Conservation (phyloP, 2,113 vertebrate species). For the Apteryx owenii region DNA sequence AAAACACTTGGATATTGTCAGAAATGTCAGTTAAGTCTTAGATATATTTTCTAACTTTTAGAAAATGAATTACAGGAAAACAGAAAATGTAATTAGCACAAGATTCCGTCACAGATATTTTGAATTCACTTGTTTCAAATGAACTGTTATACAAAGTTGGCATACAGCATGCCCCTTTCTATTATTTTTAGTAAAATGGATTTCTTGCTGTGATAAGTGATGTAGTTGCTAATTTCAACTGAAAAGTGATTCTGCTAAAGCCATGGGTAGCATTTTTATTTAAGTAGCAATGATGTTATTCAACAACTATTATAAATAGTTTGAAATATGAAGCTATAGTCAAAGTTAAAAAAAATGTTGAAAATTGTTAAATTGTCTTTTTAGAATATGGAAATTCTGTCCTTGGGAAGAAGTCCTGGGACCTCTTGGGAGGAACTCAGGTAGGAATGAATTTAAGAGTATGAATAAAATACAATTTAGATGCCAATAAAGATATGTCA, state of each 20-base stretch:
- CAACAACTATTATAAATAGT: slow-evolving; percentile 25
- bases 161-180: slow-evolving; percentile 55
- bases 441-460: not conserved
- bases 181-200: slow-evolving; percentile 77
- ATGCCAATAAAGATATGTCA: not conserved
- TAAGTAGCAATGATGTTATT: slow-evolving; percentile 54
- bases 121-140: slow-evolving; percentile 72
- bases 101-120: slow-evolving; percentile 44
- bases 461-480: not conserved
- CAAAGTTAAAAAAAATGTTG: not conserved
- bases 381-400: not conserved
- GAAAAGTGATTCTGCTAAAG: slow-evolving; percentile 70
- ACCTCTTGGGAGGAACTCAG: not conserved
- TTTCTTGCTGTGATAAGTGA: slow-evolving; percentile 80
- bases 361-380: not conserved
- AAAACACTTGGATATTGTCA: slow-evolving; percentile 41
- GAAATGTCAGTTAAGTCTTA: slow-evolving; percentile 34
- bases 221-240: slow-evolving; percentile 71
- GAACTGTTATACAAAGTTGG: slow-evolving; percentile 51
- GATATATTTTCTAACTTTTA: slow-evolving; percentile 48
- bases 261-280: slow-evolving; percentile 72
- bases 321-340: slow-evolving; percentile 40
- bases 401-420: not conserved
- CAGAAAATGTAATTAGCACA: slow-evolving; percentile 62
- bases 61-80: slow-evolving; percentile 51